Evolutionary conservation across 2,888 invertebrate genomes (phyloP).

Genomic region (Vanessa cardui): DNA sequence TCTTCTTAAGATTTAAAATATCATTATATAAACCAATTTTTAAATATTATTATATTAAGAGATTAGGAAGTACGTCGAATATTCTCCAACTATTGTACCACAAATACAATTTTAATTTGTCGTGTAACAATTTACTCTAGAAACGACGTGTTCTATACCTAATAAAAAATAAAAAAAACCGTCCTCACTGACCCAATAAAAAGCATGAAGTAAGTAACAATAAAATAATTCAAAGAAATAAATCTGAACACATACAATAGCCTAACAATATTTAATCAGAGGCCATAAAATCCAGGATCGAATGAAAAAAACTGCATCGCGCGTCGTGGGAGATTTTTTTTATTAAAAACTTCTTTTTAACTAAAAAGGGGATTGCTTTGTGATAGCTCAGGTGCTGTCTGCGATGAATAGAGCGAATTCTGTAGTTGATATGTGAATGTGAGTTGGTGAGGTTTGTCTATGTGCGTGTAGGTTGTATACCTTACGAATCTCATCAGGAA

Average conservation of each 20-base stretch:
- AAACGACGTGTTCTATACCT: background rate
- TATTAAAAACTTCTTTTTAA: constrained; percentile 55
- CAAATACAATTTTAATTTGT: too few relatives aligned
- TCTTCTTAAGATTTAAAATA: too few relatives aligned
- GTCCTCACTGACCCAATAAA: constrained; percentile 49
- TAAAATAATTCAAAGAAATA: constrained; percentile 36
- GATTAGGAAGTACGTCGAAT: too few relatives aligned
- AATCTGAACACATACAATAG: constrained; percentile 40
- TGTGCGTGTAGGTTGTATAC: background rate
- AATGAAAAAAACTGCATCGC: constrained; percentile 61
- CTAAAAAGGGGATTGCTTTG: constrained; percentile 60
- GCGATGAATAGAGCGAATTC: constrained; percentile 53
- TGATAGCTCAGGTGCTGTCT: constrained; percentile 63
- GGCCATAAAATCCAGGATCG: constrained; percentile 52
- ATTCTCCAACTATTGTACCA: too few relatives aligned
- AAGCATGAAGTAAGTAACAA: constrained; percentile 36
- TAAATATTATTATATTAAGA: too few relatives aligned
- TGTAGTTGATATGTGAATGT: constrained; percentile 28
- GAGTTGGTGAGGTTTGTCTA: background rate
- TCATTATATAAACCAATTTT: too few relatives aligned
- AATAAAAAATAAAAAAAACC: background rate
- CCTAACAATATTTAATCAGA: constrained; percentile 54
- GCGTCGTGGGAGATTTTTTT: constrained; percentile 65
- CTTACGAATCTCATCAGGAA: too few relatives aligned
- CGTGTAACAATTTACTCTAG: too few relatives aligned